Evolutionary conservation across 1,140 invertebrate species (phyloP).

Genomic region (Augochlora pura): DNA sequence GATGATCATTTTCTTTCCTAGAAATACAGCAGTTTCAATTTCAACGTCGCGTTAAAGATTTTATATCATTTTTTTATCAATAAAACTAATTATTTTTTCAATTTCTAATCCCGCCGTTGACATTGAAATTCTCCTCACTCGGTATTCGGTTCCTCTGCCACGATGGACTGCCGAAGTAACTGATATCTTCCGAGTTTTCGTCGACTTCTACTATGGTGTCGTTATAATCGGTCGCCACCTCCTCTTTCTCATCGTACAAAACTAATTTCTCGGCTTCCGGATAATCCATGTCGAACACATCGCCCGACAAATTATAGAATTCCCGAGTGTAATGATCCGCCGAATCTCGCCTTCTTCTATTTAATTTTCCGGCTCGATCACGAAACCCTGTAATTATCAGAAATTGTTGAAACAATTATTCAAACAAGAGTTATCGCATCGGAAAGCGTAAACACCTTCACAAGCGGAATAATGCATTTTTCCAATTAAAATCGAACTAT

Average conservation of each 20-base stretch:
- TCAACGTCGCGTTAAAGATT: not conserved
- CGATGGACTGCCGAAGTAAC: conserved; percentile 77
- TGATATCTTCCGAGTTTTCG: conserved; percentile 71
- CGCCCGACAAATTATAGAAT: conserved; percentile 80
- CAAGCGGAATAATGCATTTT: too few species aligned
- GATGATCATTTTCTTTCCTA: conserved; percentile 62
- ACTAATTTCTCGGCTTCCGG: conserved; percentile 52
- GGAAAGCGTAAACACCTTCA: too few species aligned
- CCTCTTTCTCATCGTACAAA: conserved; percentile 43
- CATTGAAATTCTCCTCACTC: conserved; percentile 58
- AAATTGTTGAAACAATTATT: too few species aligned
- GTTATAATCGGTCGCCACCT: conserved; percentile 23
- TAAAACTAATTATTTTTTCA: too few species aligned
- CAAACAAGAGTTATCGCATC: too few species aligned
- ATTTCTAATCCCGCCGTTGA: too few species aligned
- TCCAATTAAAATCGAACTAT: too few species aligned
- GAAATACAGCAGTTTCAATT: not conserved
- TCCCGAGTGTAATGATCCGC: not conserved
- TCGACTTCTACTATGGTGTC: conserved; percentile 27
- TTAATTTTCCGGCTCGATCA: not conserved
- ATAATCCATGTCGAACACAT: conserved; percentile 71
- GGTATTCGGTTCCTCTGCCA: conserved; percentile 74
- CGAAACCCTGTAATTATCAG: not conserved
- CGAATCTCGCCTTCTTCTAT: conserved; percentile 10
- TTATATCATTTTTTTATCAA: too few species aligned